Conservation (phyloP, 1,140 invertebrate species). For the Pseudomyrmex sp. region DNA sequence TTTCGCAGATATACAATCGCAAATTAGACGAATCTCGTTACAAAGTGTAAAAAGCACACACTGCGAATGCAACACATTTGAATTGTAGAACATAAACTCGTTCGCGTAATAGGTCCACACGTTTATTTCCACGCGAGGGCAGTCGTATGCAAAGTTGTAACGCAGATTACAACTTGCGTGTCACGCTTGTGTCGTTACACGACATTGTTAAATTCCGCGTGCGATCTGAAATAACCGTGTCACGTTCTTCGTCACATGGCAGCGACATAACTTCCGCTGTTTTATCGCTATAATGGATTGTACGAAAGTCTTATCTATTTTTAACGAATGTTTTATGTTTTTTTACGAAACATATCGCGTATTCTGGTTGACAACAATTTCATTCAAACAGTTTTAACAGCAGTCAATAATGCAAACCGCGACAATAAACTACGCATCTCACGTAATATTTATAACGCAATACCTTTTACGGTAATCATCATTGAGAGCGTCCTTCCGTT, state of each 20-base stretch:
- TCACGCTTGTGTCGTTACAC: not conserved
- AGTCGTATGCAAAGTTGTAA: slow-evolving; percentile 1
- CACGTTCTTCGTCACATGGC: not conserved
- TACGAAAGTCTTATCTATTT: not conserved
- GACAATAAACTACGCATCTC: not conserved
- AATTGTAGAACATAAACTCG: slow-evolving; percentile 41
- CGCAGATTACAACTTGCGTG: slow-evolving; percentile 2
- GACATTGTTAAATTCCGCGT: slow-evolving; percentile 45
- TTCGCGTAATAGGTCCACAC: slow-evolving; percentile 9
- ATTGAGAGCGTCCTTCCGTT: not conserved
- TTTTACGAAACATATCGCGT: not conserved
- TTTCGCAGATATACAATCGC: slow-evolving; percentile 7
- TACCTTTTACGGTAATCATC: slow-evolving; percentile 5
- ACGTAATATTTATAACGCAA: not conserved
- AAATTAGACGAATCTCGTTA: slow-evolving; percentile 52
- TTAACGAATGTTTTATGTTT: not conserved
- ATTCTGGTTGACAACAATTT: not conserved
- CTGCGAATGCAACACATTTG: slow-evolving; percentile 23
- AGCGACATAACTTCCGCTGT: not conserved
- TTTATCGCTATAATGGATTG: not conserved
- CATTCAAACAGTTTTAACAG: not conserved
- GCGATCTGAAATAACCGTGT: slow-evolving; percentile 38
- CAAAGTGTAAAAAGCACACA: not conserved
- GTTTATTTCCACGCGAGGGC: slow-evolving; percentile 27
- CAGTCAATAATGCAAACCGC: not conserved